phyloP scores from a whole-genome alignment of 2,113 vertebrate genomes.

The Baryphthengus martii region DNA sequence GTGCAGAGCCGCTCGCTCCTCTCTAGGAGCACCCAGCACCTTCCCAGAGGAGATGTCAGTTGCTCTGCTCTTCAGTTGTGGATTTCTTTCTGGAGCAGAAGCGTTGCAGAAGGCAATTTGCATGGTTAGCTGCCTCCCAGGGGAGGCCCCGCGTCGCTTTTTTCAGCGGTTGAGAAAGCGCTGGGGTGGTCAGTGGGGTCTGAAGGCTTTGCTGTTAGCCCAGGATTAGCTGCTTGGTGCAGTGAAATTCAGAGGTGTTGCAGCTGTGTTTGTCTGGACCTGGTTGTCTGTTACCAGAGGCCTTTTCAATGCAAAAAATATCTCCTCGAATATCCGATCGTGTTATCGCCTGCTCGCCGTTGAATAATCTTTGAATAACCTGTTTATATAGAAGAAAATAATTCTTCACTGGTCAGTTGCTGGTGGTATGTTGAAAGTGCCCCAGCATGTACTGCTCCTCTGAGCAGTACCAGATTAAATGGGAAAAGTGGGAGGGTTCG shows the following conservation, averaged over 20 bases:
- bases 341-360: background rate
- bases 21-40: background rate
- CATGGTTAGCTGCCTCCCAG: background rate
- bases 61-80: background rate
- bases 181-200: background rate
- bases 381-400: background rate
- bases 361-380: slow-evolving; percentile 18
- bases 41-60: background rate
- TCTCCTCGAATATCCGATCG: background rate
- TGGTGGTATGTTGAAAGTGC: background rate
- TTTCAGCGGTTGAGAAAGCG: background rate
- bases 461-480: background rate
- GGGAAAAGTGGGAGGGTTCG: background rate
- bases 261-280: background rate
- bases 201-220: slow-evolving; percentile 13
- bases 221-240: background rate
- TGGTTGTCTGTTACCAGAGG: background rate
- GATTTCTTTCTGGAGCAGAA: background rate
- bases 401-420: background rate
- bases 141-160: background rate
- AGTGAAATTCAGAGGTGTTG: background rate
- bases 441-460: background rate
- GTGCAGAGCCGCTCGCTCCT: background rate
- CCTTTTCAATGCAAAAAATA: background rate
- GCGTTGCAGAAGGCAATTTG: background rate